Percentiles rank a stretch among this genome's conserved stretches.
Conservation (phyloP, 92 coral and sea anemone species). For the Zoanthus sansibaricus region DNA sequence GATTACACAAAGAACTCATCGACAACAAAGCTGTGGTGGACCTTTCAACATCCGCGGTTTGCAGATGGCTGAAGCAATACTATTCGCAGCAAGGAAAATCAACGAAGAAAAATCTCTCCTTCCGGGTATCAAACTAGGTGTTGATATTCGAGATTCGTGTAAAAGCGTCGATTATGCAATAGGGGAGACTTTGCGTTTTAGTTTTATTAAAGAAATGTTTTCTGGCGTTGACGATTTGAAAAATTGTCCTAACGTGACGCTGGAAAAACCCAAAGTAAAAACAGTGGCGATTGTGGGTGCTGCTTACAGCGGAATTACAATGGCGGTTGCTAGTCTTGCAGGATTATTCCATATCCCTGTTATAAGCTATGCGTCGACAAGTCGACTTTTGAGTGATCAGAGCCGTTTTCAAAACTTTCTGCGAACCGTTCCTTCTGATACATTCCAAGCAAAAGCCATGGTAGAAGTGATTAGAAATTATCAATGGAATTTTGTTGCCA, state of each 20-base stretch:
- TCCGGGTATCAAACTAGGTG: slow-evolving; percentile 74
- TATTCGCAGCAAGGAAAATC: slow-evolving; percentile 70
- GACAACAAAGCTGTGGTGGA: slow-evolving; percentile 50
- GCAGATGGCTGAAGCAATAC: slow-evolving; percentile 78
- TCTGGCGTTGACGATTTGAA: background rate
- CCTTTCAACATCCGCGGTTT: slow-evolving; percentile 76
- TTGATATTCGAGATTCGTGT: slow-evolving; percentile 76
- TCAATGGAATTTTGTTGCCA: slow-evolving; percentile 73
- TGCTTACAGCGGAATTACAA: slow-evolving; percentile 84
- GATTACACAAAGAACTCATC: background rate
- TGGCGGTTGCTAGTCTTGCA: slow-evolving; percentile 80
- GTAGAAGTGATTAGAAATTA: slow-evolving; percentile 63
- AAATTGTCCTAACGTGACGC: slow-evolving; percentile 9
- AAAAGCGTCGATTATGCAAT: slow-evolving; percentile 83
- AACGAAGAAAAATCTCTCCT: slow-evolving; percentile 67
- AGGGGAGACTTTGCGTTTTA: slow-evolving; percentile 70
- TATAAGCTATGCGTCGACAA: slow-evolving; percentile 89
- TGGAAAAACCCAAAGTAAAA: background rate
- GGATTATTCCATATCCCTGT: slow-evolving; percentile 88
- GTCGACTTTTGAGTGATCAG: slow-evolving; percentile 82
- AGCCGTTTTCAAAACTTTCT: slow-evolving; percentile 77
- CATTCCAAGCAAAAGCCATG: slow-evolving; percentile 75
- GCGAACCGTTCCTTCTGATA: slow-evolving; percentile 88
- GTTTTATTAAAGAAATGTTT: slow-evolving; percentile 67
- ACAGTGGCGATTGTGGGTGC: slow-evolving; percentile 86